These are phyloP conservation scores for Euzetes globulus DNA, from an alignment of 2,888 invertebrate genomes.

Conservation along the genomic window DNA sequence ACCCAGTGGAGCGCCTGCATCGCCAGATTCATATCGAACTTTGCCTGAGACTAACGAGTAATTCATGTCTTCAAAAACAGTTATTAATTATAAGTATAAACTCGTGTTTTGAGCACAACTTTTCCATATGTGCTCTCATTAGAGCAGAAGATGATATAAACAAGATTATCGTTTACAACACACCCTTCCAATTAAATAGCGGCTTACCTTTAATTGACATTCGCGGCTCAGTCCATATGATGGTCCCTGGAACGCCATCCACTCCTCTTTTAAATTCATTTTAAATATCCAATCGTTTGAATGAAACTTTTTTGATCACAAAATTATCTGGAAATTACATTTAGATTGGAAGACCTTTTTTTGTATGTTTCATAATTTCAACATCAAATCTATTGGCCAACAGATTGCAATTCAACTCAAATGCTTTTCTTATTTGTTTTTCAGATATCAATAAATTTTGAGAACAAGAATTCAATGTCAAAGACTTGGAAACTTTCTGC, in stretches of 20 bases:
- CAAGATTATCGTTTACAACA: not conserved
- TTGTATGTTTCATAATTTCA: too few relatives aligned
- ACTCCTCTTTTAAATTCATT: not conserved
- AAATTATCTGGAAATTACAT: too few relatives aligned
- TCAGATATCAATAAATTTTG: too few relatives aligned
- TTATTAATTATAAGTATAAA: constrained; percentile 16
- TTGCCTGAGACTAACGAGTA: constrained; percentile 49
- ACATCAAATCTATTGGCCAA: too few relatives aligned
- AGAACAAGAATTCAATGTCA: too few relatives aligned
- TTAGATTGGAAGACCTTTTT: too few relatives aligned
- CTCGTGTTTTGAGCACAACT: constrained; percentile 15
- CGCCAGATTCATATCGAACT: constrained; percentile 51
- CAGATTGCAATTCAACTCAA: too few relatives aligned
- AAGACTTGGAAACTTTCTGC: too few relatives aligned
- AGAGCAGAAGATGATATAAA: not conserved
- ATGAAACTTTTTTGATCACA: too few relatives aligned
- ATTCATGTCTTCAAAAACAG: constrained; percentile 16
- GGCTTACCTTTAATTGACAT: constrained; percentile 48
- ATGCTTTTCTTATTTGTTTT: too few relatives aligned
- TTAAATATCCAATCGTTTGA: not conserved
- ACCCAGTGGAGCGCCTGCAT: constrained; percentile 50
- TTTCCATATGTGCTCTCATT: constrained; percentile 14
- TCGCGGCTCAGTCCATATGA: constrained; percentile 49
- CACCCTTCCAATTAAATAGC: constrained; percentile 5
- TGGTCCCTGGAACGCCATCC: constrained; percentile 48